phyloP scores from a whole-genome alignment of 2,797 vertebrate genomes.

The Ispidina picta region DNA sequence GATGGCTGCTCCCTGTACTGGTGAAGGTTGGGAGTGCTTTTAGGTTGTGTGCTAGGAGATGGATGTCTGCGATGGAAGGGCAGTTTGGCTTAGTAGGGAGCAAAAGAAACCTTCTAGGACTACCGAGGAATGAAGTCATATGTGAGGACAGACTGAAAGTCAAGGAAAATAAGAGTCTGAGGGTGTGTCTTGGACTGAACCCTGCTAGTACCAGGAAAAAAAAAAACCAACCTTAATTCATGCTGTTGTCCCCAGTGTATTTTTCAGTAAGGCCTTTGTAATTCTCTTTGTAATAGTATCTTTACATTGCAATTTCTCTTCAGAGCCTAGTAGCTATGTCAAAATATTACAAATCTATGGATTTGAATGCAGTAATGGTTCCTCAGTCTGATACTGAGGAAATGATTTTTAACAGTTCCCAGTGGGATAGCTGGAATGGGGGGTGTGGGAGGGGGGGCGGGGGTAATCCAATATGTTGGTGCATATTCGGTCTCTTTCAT shows the following conservation, averaged over 20 bases:
- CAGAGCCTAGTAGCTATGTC: background rate
- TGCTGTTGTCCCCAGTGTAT: background rate
- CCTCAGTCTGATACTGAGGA: background rate
- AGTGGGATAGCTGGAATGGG: background rate
- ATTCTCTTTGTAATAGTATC: background rate
- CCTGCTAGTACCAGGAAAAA: background rate
- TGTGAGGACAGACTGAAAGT: background rate
- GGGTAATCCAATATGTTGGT: background rate
- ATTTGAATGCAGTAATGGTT: background rate
- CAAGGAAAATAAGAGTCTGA: background rate
- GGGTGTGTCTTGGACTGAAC: background rate
- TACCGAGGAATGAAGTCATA: background rate
- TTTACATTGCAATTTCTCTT: background rate
- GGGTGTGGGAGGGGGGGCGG: too few relatives aligned
- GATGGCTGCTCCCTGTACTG: background rate
- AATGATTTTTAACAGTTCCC: background rate
- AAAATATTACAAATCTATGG: background rate
- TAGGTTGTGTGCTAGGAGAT: fast-evolving
- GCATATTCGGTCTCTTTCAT: background rate
- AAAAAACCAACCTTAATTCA: background rate
- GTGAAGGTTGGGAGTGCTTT: background rate
- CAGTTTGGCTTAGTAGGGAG: background rate
- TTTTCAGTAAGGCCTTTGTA: background rate
- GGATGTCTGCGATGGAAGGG: background rate
- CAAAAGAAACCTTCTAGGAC: background rate